These are phyloP conservation scores for Hypomecis punctinalis DNA, from an alignment of 2,888 invertebrate genomes.

Conservation along the genomic window DNA sequence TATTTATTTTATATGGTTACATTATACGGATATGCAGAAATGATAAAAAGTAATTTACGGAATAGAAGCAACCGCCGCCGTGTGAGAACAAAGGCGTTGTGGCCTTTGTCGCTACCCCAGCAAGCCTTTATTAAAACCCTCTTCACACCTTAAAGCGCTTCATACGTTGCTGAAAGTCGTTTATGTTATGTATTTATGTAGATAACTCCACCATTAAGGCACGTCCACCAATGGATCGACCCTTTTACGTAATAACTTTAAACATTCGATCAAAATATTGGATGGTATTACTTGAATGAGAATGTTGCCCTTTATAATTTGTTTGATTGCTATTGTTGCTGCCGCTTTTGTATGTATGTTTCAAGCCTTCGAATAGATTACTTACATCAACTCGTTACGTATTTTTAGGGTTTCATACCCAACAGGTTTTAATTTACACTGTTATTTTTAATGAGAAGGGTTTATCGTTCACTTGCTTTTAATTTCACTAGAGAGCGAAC, in stretches of 20 bases:
- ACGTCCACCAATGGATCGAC: conserved; percentile 1
- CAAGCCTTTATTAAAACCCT: conserved; percentile 67
- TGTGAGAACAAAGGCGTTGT: conserved; percentile 57
- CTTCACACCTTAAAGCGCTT: conserved; percentile 62
- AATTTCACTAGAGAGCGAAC: too few species aligned
- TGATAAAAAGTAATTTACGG: conserved; percentile 55
- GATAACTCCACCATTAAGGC: neutral
- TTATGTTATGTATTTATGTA: conserved; percentile 20
- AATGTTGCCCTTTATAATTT: conserved; percentile 5
- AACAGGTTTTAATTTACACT: too few species aligned
- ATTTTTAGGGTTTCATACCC: too few species aligned
- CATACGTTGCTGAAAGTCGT: conserved; percentile 55
- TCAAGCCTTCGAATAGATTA: conserved; percentile 24
- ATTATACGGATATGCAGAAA: conserved; percentile 49
- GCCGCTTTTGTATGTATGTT: conserved; percentile 5
- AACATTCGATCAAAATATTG: conserved; percentile 14
- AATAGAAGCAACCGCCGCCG: conserved; percentile 53
- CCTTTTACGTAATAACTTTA: conserved; percentile 1
- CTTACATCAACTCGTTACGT: conserved; percentile 17
- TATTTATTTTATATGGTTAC: neutral
- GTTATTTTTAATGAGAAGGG: too few species aligned
- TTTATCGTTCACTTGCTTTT: too few species aligned
- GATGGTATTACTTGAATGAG: conserved; percentile 1
- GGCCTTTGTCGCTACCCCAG: conserved; percentile 61
- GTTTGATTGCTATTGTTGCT: conserved; percentile 9